These are phyloP conservation scores for Orycteropus afer DNA, from an alignment of 2,113 vertebrate species.

Conservation along the genomic window DNA sequence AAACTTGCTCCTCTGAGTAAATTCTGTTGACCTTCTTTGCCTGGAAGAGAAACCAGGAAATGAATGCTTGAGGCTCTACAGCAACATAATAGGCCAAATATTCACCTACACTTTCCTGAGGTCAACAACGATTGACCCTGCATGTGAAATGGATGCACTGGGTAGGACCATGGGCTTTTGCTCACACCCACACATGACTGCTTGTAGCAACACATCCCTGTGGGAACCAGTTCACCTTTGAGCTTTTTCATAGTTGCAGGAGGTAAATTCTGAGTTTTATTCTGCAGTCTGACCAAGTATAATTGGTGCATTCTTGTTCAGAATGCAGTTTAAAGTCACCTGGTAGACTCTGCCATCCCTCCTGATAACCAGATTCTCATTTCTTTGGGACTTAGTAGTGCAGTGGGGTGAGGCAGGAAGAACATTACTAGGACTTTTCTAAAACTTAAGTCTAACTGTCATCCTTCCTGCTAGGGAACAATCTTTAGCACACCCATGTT, in stretches of 20 bases:
- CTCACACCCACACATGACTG: neutral
- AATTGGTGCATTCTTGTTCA: accelerated
- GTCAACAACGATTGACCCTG: neutral
- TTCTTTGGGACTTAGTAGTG: neutral
- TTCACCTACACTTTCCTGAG: neutral
- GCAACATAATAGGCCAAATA: accelerated
- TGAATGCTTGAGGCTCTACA: accelerated
- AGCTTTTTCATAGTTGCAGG: neutral
- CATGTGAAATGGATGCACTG: accelerated
- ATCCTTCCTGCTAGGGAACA: accelerated
- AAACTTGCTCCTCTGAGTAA: neutral
- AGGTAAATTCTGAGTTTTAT: neutral
- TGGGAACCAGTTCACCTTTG: accelerated
- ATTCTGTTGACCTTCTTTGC: neutral
- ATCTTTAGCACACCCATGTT: neutral
- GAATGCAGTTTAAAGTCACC: neutral
- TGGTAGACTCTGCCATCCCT: neutral
- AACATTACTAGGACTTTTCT: neutral
- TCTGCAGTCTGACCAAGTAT: neutral
- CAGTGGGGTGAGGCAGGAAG: neutral
- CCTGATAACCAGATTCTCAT: neutral
- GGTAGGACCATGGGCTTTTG: neutral
- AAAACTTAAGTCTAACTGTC: neutral
- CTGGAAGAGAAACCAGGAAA: neutral
- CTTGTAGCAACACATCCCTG: accelerated